Conservation (phyloP, 2,888 invertebrate species). For the Caenorhabditis macrosperma region DNA sequence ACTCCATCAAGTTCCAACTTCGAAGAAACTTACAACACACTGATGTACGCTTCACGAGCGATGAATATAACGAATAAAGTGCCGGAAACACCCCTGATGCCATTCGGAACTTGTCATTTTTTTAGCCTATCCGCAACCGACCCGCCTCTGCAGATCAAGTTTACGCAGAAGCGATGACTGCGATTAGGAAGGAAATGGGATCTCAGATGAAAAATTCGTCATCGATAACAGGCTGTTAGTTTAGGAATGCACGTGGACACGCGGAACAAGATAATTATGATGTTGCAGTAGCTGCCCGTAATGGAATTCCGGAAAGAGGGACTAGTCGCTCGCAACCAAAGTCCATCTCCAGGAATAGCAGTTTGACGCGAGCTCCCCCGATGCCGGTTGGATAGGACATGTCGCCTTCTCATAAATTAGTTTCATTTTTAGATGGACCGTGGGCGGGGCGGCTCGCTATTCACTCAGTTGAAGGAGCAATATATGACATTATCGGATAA, state of each 20-base stretch:
- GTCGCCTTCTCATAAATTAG: slow-evolving; percentile 24
- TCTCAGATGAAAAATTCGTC: slow-evolving; percentile 69
- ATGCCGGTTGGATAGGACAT: slow-evolving; percentile 23
- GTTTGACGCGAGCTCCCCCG: slow-evolving; percentile 33
- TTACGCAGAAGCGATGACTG: slow-evolving; percentile 73
- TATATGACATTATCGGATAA: slow-evolving; percentile 73
- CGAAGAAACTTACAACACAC: slow-evolving; percentile 93
- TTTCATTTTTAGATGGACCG: slow-evolving; percentile 44
- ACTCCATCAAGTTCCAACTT: slow-evolving; percentile 89
- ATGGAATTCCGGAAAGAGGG: slow-evolving; percentile 26
- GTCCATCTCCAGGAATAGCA: slow-evolving; percentile 51
- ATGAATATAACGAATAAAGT: slow-evolving; percentile 93
- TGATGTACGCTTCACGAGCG: slow-evolving; percentile 94
- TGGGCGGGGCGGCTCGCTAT: slow-evolving; percentile 51
- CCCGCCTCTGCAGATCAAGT: slow-evolving; percentile 77
- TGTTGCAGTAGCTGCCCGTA: slow-evolving; percentile 37
- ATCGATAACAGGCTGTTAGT: slow-evolving; percentile 71
- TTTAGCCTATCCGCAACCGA: slow-evolving; percentile 69
- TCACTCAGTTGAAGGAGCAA: slow-evolving; percentile 74
- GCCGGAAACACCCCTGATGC: slow-evolving; percentile 20
- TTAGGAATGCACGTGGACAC: background rate
- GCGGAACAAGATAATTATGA: background rate
- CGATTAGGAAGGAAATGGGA: slow-evolving; percentile 68
- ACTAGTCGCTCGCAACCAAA: slow-evolving; percentile 38
- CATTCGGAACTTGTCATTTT: slow-evolving; percentile 19